phyloP scores from a whole-genome alignment of 2,888 invertebrate genomes.

The Chorisops tibialis region DNA sequence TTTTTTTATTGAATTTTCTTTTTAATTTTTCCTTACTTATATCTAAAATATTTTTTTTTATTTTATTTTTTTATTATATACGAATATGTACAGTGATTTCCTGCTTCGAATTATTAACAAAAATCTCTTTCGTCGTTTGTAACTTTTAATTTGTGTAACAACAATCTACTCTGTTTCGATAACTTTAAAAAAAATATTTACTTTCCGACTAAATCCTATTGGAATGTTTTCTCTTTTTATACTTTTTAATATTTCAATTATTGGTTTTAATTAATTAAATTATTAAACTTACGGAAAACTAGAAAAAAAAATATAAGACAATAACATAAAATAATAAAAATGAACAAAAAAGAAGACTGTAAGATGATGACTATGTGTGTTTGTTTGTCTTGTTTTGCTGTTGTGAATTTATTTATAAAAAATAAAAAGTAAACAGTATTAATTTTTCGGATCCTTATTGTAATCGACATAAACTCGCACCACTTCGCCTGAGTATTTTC shows the following conservation, averaged over 20 bases:
- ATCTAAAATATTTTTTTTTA: neutral
- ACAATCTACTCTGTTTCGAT: neutral
- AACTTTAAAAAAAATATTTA: too few species aligned
- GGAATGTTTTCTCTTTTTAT: neutral
- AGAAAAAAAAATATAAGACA: neutral
- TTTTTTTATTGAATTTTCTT: too few species aligned
- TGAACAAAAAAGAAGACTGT: slow-evolving; percentile 12
- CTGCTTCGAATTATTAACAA: slow-evolving; percentile 1
- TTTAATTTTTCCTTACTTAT: too few species aligned
- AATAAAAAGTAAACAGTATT: slow-evolving; percentile 20
- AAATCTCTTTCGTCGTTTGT: neutral
- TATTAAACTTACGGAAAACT: neutral
- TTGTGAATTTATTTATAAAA: slow-evolving; percentile 18
- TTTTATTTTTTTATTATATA: neutral
- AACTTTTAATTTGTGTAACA: neutral
- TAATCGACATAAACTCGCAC: slow-evolving; percentile 81
- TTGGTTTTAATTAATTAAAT: neutral
- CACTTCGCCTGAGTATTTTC: slow-evolving; percentile 89
- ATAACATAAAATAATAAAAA: slow-evolving; percentile 10
- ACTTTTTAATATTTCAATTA: neutral
- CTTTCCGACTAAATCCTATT: neutral
- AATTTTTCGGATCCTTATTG: slow-evolving; percentile 65
- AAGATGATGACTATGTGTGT: slow-evolving; percentile 21
- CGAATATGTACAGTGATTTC: slow-evolving; percentile 8
- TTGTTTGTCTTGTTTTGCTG: slow-evolving; percentile 5